A percentile compares a stretch with the other conserved stretches of the same genome.
phyloP scores from a whole-genome alignment of 2,113 vertebrate species.

The Salvelinus fontinalis region DNA sequence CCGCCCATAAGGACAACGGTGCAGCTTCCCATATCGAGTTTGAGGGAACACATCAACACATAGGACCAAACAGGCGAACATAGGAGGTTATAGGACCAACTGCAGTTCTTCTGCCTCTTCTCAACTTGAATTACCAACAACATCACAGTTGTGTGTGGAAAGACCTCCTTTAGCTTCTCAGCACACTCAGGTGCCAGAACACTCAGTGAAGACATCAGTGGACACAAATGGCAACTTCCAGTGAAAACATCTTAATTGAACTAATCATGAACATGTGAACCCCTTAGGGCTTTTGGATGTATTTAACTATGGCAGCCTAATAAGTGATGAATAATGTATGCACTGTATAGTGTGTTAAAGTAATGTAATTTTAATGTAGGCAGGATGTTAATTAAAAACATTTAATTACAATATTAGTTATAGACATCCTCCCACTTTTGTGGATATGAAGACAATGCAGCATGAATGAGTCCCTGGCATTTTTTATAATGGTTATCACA shows the following conservation, averaged over 20 bases:
- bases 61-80: slow-evolving; percentile 26
- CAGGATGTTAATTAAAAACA: background rate
- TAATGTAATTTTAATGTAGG: background rate
- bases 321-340: no score
- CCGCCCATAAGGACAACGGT: slow-evolving; percentile 23
- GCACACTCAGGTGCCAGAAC: no score
- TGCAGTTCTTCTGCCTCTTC: no score
- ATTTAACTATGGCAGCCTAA: background rate
- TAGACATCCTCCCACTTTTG: background rate
- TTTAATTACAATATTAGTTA: background rate
- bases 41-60: slow-evolving; percentile 24
- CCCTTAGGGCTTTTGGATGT: slow-evolving; percentile 5
- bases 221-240: slow-evolving; percentile 41
- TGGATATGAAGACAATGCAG: background rate
- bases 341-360: no score
- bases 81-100: no score
- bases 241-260: background rate
- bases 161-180: no score
- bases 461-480: background rate
- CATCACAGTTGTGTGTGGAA: no score
- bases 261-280: slow-evolving; percentile 1
- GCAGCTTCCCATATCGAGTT: slow-evolving; percentile 15
- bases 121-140: no score
- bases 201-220: slow-evolving; percentile 4
- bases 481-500: slow-evolving; percentile 36